Base-by-base conservation (phyloP, 2,888 invertebrate species). In the Nomada goodeniana region DNA sequence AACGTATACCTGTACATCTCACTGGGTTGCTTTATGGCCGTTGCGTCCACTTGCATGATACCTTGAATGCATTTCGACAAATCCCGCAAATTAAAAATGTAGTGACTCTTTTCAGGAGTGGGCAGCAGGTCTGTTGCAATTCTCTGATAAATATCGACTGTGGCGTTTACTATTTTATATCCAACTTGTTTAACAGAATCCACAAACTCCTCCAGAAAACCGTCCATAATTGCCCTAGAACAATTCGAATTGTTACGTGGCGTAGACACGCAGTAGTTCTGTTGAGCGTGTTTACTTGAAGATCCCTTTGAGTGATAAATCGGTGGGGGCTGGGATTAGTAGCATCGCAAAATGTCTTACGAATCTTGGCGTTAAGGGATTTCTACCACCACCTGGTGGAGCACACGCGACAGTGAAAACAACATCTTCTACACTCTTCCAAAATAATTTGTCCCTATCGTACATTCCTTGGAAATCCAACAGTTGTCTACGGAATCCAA, bases 81-180 rank as follows among this genome's bases (percentile, higher is more conserved):
- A 94, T 98, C 98, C 63, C 98, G 95, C 88, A 98, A 94, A 94
- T 98, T 99, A 93, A 98, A 99, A 18, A 98, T 96, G 91, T 99
- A 98, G 94, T 98, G 98, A 0, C 97, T 97, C 93, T 98, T 98
- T 42, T 97, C 96, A 0, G 98, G 98, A 0, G 98, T 98, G 0
- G 98, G 98, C 44, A 98, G 94, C 86, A 99, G 95, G 89, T 97
- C 97, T 0, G 95, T 94, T 20, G 97, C 96, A 61, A 98, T 97
- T 89, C 96, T 96, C 84, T 96, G 95, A 92, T 98, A 99, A 2
- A 98, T 95, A 67, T 97, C 97, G 59, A 98, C 97, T 0, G 98
- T 96, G 0, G 98, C 97, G 85, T 96, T 95, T 0, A 98, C 97
- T 90, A 98, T 96, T 36, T 96, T 94, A 72, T 96, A 96, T 0